Conservation (phyloP, 2,113 vertebrate genomes). For the Cheirogaleus medius region DNA sequence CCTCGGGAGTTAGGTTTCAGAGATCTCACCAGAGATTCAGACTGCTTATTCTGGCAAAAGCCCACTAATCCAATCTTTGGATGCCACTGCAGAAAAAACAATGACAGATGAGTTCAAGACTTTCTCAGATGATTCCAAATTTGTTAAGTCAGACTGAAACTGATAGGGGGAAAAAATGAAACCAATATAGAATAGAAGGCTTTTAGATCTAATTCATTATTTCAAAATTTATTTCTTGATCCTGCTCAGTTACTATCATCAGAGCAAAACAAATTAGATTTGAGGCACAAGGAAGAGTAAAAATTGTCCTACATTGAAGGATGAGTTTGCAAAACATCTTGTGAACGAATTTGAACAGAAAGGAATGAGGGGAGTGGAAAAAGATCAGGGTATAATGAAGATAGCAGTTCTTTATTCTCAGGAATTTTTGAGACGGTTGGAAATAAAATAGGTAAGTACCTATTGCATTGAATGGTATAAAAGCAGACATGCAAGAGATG, state of each 20-base stretch:
- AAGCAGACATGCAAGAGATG: neutral
- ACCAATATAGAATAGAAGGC: neutral
- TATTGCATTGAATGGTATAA: neutral
- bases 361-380: neutral
- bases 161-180: neutral
- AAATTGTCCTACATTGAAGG: neutral
- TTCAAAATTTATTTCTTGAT: neutral
- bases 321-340: neutral
- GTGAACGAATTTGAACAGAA: neutral
- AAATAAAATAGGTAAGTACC: neutral
- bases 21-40: neutral
- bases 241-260: neutral
- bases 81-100: slow-evolving; percentile 24
- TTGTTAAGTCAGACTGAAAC: neutral
- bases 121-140: slow-evolving; percentile 55
- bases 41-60: slow-evolving; percentile 49
- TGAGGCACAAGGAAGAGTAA: neutral
- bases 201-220: neutral
- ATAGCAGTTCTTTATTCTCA: neutral
- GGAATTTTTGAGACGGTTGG: neutral
- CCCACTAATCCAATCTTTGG: neutral
- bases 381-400: neutral
- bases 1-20: slow-evolving; percentile 37
- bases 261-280: neutral
- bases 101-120: slow-evolving; percentile 24